phyloP scores from a whole-genome alignment of 2,888 invertebrate genomes.

The Drosophila pseudotalamancana region DNA sequence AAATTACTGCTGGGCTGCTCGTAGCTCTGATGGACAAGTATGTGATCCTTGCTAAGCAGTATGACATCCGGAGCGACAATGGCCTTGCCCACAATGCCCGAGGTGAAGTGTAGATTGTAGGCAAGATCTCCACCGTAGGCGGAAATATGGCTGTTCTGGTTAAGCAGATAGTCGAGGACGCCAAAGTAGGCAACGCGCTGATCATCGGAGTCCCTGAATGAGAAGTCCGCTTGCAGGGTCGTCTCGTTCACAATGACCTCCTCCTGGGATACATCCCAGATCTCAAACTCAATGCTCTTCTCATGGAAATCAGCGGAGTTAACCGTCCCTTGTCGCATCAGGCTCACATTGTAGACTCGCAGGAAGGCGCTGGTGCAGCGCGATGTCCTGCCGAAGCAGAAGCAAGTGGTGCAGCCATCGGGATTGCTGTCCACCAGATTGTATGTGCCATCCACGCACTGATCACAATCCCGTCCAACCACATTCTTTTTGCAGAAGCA shows the following conservation, averaged over 20 bases:
- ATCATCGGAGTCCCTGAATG: constrained; percentile 73
- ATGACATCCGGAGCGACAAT: constrained; percentile 92
- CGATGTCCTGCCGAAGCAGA: constrained; percentile 97
- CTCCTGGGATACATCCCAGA: constrained; percentile 74
- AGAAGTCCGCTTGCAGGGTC: constrained; percentile 82
- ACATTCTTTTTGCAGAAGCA: constrained; percentile 93
- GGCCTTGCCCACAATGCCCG: constrained; percentile 87
- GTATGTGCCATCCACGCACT: constrained; percentile 95
- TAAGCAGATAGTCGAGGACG: constrained; percentile 81
- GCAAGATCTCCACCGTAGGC: constrained; percentile 94
- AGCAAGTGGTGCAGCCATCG: constrained; percentile 97
- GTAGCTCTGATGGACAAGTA: constrained; percentile 89
- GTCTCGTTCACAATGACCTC: constrained; percentile 83
- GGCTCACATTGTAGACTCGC: constrained; percentile 82
- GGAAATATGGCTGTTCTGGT: constrained; percentile 89
- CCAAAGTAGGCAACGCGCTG: constrained; percentile 82
- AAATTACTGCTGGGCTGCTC: constrained; percentile 92
- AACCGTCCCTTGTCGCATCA: constrained; percentile 78
- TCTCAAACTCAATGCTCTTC: constrained; percentile 72
- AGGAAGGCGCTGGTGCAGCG: constrained; percentile 92
- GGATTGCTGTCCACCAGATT: constrained; percentile 93
- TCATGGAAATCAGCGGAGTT: constrained; percentile 73
- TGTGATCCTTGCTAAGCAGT: constrained; percentile 89
- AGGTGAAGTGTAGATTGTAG: constrained; percentile 90
- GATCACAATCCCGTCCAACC: constrained; percentile 91